Percentiles rank a stretch among this genome's conserved stretches.
Conservation (phyloP, 1,140 invertebrate species). For the Dreissena rostriformis region DNA sequence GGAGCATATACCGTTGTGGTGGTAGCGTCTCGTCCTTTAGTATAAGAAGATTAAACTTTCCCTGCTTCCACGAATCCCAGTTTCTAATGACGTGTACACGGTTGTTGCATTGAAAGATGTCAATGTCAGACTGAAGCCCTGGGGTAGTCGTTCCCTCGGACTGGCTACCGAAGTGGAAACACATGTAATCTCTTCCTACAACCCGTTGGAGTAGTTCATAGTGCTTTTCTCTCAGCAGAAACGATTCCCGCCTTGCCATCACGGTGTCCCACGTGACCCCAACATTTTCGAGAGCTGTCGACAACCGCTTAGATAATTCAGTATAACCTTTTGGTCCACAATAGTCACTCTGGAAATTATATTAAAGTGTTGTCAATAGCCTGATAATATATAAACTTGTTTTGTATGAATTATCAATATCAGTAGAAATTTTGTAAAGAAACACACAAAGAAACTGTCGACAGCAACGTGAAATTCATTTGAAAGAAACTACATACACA, state of each 20-base stretch:
- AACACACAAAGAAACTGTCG: too few species aligned
- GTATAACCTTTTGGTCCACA: too few species aligned
- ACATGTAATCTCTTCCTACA: neutral
- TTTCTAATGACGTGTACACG: neutral
- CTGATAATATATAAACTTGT: too few species aligned
- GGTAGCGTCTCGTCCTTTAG: neutral
- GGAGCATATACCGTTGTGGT: too few species aligned
- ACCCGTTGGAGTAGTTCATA: neutral
- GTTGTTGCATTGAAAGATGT: neutral
- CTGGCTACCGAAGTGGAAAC: conserved; percentile 10
- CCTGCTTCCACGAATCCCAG: neutral
- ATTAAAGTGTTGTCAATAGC: too few species aligned
- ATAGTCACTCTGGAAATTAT: too few species aligned
- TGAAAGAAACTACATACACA: too few species aligned
- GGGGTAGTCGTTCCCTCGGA: neutral
- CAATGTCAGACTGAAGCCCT: neutral
- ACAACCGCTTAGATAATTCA: too few species aligned
- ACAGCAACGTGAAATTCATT: too few species aligned
- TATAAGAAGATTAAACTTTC: neutral
- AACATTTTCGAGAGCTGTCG: conserved; percentile 11
- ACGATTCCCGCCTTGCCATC: neutral
- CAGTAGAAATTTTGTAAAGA: too few species aligned
- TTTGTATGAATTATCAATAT: too few species aligned
- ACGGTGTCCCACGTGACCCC: conserved; percentile 3
- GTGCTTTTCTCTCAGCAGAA: neutral